Conservation (phyloP, 2,888 invertebrate genomes). For the Caenorhabditis uteleia region DNA sequence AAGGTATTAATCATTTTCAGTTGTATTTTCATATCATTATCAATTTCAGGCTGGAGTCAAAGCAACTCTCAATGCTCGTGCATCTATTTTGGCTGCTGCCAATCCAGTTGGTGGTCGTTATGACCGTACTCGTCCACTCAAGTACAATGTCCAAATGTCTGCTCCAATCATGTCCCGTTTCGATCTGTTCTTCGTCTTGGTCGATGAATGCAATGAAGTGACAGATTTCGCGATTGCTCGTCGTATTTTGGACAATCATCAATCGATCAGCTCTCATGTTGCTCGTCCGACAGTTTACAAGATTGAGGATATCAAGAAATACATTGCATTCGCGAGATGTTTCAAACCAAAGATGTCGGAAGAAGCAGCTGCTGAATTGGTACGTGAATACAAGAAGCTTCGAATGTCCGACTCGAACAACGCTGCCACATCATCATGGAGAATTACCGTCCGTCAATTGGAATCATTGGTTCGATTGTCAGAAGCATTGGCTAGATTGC, state of each 20-base stretch:
- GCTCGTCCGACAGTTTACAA: constrained; percentile 82
- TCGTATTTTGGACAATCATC: constrained; percentile 91
- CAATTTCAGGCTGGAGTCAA: constrained; percentile 70
- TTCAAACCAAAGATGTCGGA: constrained; percentile 84
- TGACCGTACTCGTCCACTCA: constrained; percentile 84
- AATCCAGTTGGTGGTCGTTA: constrained; percentile 97
- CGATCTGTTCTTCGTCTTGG: constrained; percentile 95
- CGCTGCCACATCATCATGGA: constrained; percentile 80
- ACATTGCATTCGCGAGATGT: constrained; percentile 93
- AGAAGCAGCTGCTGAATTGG: constrained; percentile 82
- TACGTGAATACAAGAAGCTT: constrained; percentile 86
- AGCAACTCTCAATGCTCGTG: constrained; percentile 94
- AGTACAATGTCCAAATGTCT: constrained; percentile 89
- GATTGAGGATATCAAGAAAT: constrained; percentile 87
- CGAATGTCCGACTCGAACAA: constrained; percentile 81
- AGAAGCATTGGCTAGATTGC: constrained; percentile 94
- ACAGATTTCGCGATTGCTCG: constrained; percentile 95
- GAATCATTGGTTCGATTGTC: constrained; percentile 94
- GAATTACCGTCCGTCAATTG: constrained; percentile 93
- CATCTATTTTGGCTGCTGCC: constrained; percentile 95
- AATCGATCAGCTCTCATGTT: constrained; percentile 78
- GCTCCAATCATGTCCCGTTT: constrained; percentile 99
- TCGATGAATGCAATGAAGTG: constrained; percentile 93
- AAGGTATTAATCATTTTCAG: constrained; percentile 76
- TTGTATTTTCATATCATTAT: not conserved